Evolutionary conservation across 1,140 invertebrate species (phyloP).

Genomic region (Metaphire vulgaris): DNA sequence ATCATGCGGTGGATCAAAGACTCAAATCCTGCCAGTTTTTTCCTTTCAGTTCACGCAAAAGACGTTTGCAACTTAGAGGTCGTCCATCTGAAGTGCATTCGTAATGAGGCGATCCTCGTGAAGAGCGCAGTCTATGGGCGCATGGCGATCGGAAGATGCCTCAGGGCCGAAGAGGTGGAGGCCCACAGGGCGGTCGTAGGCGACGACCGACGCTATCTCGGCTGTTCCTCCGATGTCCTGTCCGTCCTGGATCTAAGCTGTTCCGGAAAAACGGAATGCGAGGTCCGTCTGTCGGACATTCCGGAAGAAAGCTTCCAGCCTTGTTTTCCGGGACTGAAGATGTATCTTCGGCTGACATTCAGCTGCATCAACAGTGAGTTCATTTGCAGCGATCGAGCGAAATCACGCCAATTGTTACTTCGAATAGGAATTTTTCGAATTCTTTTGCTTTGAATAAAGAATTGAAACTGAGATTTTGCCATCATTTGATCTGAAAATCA

Average conservation of each 20-base stretch:
- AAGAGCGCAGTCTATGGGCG: no score
- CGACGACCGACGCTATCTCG: no score
- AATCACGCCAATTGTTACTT: neutral
- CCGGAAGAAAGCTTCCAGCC: neutral
- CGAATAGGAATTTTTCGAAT: neutral
- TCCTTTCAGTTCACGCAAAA: no score
- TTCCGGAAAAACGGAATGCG: neutral
- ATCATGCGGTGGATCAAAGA: no score
- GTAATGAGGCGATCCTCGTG: no score
- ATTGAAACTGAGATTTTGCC: no score
- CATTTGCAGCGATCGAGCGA: no score
- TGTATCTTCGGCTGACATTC: neutral
- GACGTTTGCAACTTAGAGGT: no score
- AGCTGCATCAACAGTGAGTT: neutral
- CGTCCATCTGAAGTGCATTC: no score
- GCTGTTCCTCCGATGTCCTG: neutral
- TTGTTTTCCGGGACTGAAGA: neutral
- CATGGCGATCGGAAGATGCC: slow-evolving; percentile 16
- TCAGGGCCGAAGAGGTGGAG: neutral
- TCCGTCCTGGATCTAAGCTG: neutral
- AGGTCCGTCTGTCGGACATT: neutral
- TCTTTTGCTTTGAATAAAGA: neutral
- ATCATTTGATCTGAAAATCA: no score
- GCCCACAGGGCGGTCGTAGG: no score
- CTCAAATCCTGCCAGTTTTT: no score